Evolutionary conservation across 2,113 vertebrate species (phyloP).

Genomic region (Brevimyrus niger): DNA sequence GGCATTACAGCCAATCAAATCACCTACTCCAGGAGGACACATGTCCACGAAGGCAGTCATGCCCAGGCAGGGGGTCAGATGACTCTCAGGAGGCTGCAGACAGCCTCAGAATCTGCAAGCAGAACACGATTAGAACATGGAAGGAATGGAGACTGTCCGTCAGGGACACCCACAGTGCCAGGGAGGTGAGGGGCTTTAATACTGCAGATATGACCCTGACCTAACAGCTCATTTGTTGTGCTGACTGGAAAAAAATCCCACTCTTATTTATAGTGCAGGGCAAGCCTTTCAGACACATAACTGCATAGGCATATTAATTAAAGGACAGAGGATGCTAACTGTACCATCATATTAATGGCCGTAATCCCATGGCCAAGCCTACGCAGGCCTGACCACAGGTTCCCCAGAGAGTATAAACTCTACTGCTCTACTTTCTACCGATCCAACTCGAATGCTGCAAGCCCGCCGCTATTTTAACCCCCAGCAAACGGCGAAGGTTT

Average conservation of each 20-base stretch:
- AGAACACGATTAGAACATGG: background rate
- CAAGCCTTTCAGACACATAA: background rate
- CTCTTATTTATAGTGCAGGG: background rate
- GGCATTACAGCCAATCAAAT: background rate
- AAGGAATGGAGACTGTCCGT: background rate
- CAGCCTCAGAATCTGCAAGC: background rate
- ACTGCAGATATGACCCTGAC: background rate
- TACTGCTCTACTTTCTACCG: background rate
- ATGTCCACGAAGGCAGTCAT: background rate
- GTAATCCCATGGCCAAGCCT: background rate
- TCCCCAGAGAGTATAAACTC: background rate
- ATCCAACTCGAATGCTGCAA: background rate
- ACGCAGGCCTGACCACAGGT: background rate
- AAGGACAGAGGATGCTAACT: background rate
- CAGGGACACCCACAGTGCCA: background rate
- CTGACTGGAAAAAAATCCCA: background rate
- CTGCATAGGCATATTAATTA: background rate
- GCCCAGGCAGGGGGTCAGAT: background rate
- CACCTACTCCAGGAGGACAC: background rate
- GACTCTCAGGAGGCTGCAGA: background rate
- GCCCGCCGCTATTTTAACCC: background rate
- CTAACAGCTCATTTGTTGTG: background rate
- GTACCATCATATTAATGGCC: background rate
- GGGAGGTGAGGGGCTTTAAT: background rate
- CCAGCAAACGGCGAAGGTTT: background rate